Base-by-base conservation (phyloP, 2,888 invertebrate genomes). In the Mantis religiosa region DNA sequence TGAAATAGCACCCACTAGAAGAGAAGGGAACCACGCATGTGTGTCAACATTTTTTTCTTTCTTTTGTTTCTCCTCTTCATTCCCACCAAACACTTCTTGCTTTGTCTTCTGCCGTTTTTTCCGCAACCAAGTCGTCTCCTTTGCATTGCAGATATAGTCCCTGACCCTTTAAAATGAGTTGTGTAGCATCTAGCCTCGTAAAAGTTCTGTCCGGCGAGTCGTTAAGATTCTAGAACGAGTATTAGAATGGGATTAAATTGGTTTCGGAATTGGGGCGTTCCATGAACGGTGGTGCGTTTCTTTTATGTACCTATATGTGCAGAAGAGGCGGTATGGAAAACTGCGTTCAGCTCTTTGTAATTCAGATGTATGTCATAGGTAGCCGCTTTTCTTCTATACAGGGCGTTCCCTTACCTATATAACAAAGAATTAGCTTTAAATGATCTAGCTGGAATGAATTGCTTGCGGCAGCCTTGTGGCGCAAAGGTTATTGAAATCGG, bases 81-180 rank as follows among this genome's bases (percentile, higher is more conserved):
- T 28, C 30, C 54, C 30, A 34, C 87, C 87, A 71, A 71, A 20
- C 54, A 71, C 25, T 87, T 87, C 87, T 87, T 87, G 81, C 87
- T 87, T 87, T 87, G 87, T 87, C 82, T 87, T 87, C 86, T 71
- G 47, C 27, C 34, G n/a, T n/a, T 82, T 87, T 71, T 87, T 87
- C 30, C 34, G 34, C 41, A 34, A 28, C 82, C 82, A 87, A 82
- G 28, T 87, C 41, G 87, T 30, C 87, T 87, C 34, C 82, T 87
- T 87, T 87, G 82, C 28, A 87, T 87, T 87, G 87, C 87, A 54
- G 87, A 87, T 87, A 87, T 82, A 87, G 82, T 87, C 87, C 82
- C 34, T 87, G 87, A 82, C 34, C 25, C 34, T 87, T 87, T 9
- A 87, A 87, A 87, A 87, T 87, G 87, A 87, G 28, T 82, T 87